Evolutionary conservation across 2,888 invertebrate species (phyloP).

Genomic region (Tromatobia lineatoria): DNA sequence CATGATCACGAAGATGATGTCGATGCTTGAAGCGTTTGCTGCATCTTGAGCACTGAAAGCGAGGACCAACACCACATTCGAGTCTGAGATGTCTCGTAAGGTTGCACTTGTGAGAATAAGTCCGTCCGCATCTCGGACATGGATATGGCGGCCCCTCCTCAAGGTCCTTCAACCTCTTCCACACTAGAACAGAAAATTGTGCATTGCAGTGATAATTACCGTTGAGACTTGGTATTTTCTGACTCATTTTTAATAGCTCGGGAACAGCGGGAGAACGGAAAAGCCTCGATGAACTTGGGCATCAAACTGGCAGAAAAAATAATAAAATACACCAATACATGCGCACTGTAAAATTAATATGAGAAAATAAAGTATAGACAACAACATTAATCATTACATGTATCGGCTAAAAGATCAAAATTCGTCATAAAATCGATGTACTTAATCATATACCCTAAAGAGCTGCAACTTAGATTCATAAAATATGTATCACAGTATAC

Average conservation of each 20-base stretch:
- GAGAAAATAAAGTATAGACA: neutral
- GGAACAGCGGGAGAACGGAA: slow-evolving; percentile 49
- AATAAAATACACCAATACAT: slow-evolving; percentile 44
- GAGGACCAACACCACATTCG: slow-evolving; percentile 83
- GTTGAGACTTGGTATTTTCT: neutral
- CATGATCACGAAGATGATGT: slow-evolving; percentile 84
- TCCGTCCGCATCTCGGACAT: slow-evolving; percentile 81
- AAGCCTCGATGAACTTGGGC: slow-evolving; percentile 25
- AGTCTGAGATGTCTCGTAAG: slow-evolving; percentile 81
- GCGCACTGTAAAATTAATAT: slow-evolving; percentile 37
- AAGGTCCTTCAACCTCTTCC: slow-evolving; percentile 70
- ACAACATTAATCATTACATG: no score
- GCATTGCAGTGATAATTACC: slow-evolving; percentile 42
- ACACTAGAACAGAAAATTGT: slow-evolving; percentile 64
- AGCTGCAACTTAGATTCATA: no score
- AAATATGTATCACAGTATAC: no score
- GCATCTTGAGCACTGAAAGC: slow-evolving; percentile 82
- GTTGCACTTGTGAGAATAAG: slow-evolving; percentile 82
- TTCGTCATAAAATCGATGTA: no score
- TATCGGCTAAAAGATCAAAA: no score
- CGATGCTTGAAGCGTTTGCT: slow-evolving; percentile 84
- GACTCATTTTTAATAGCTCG: neutral
- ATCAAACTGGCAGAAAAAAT: slow-evolving; percentile 38
- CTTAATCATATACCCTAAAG: no score
- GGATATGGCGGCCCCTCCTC: slow-evolving; percentile 79